Conservation (phyloP, 2,113 vertebrate species). For the Lagopus muta region DNA sequence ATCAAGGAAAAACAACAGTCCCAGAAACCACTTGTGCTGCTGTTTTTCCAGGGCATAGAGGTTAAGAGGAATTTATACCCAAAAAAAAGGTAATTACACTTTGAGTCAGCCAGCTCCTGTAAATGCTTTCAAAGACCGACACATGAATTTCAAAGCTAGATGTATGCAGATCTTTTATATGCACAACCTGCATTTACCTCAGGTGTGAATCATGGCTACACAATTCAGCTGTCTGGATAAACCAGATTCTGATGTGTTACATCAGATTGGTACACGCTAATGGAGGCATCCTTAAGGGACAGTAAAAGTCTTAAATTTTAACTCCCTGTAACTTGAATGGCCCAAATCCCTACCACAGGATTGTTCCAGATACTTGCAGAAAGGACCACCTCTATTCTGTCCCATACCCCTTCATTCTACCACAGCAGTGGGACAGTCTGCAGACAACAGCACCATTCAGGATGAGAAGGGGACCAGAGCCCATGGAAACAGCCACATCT, state of each 20-base stretch:
- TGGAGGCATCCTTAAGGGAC: neutral
- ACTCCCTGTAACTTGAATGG: neutral
- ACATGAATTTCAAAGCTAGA: neutral
- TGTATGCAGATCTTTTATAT: neutral
- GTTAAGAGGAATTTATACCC: conserved; percentile 5
- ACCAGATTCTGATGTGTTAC: neutral
- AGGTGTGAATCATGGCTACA: neutral
- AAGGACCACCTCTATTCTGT: neutral
- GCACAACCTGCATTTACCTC: neutral
- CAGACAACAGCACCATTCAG: neutral
- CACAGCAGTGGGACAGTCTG: neutral
- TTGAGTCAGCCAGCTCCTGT: neutral
- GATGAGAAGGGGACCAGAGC: fast-evolving
- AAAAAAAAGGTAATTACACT: neutral
- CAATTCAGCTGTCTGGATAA: neutral
- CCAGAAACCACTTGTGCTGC: conserved; percentile 20
- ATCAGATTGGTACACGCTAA: neutral
- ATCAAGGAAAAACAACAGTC: conserved; percentile 10
- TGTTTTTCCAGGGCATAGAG: conserved; percentile 18
- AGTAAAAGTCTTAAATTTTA: neutral
- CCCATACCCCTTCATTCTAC: neutral
- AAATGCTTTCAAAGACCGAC: conserved; percentile 5
- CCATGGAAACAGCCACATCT: neutral
- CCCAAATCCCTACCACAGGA: neutral
- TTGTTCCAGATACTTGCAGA: neutral